Evolutionary conservation across 2,113 vertebrate species (phyloP).

Genomic region (Chionis minor): DNA sequence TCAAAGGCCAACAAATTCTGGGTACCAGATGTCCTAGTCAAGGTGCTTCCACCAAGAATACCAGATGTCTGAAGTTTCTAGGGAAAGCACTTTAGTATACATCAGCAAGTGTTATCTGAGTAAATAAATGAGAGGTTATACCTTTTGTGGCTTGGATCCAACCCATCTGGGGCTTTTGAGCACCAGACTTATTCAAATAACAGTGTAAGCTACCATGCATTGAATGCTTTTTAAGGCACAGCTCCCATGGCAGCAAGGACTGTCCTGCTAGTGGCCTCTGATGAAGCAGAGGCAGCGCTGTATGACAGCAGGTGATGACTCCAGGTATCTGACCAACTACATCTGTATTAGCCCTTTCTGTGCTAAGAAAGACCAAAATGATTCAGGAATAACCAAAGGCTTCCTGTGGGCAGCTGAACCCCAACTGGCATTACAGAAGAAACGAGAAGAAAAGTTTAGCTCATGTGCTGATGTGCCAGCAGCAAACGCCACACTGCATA

Average conservation of each 20-base stretch:
- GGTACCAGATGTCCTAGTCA: not conserved
- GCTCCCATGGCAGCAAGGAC: not conserved
- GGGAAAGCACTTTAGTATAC: not conserved
- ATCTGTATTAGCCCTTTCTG: not conserved
- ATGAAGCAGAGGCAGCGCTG: not conserved
- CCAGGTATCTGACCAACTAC: not conserved
- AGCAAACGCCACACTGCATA: not conserved
- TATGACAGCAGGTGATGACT: not conserved
- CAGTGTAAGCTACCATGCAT: not conserved
- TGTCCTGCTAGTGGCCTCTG: not conserved
- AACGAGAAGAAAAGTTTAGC: not conserved
- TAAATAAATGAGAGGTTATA: not conserved
- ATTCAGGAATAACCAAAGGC: not conserved
- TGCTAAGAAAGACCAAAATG: not conserved
- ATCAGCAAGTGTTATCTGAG: not conserved
- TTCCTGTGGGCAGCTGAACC: not conserved
- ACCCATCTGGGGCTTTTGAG: not conserved
- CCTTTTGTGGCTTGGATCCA: not conserved
- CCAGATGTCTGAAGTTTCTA: not conserved
- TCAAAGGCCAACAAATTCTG: not conserved
- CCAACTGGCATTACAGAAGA: not conserved
- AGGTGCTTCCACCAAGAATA: not conserved
- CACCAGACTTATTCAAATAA: not conserved
- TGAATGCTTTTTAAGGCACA: not conserved
- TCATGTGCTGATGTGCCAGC: not conserved